Conservation (phyloP, 2,888 invertebrate genomes). For the Rugalucina vietnamica region DNA sequence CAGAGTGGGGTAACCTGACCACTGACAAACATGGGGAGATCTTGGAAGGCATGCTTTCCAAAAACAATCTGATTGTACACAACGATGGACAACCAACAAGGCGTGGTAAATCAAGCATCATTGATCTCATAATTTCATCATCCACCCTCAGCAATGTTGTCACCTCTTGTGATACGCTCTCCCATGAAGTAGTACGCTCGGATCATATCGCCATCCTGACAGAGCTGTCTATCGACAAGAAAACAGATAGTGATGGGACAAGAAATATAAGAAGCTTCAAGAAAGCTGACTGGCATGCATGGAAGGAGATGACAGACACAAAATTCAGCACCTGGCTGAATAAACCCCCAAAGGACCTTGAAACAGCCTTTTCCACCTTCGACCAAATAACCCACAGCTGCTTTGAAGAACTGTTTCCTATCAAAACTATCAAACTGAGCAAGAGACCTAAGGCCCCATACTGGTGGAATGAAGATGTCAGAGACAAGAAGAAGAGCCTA, state of each 20-base stretch:
- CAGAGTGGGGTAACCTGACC: not conserved
- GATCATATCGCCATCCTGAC: not conserved
- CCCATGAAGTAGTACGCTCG: not conserved
- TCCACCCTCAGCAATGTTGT: not conserved
- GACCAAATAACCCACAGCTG: not conserved
- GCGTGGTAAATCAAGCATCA: not conserved
- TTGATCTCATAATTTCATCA: not conserved
- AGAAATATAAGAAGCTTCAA: not conserved
- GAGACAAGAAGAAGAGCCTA: not conserved
- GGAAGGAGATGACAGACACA: not conserved
- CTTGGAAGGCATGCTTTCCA: not conserved
- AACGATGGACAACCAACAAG: not conserved
- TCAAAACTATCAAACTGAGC: not conserved
- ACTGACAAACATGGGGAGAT: not conserved
- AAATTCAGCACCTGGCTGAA: not conserved
- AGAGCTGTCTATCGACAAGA: not conserved
- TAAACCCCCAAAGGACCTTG: not conserved
- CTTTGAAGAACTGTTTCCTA: not conserved
- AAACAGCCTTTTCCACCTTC: not conserved
- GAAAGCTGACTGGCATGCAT: not conserved
- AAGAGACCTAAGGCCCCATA: not conserved
- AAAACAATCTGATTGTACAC: not conserved
- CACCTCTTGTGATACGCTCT: not conserved
- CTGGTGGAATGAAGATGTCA: not conserved
- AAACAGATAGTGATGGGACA: not conserved